Conservation (phyloP, 2,113 vertebrate species). For the Origma solitaria region DNA sequence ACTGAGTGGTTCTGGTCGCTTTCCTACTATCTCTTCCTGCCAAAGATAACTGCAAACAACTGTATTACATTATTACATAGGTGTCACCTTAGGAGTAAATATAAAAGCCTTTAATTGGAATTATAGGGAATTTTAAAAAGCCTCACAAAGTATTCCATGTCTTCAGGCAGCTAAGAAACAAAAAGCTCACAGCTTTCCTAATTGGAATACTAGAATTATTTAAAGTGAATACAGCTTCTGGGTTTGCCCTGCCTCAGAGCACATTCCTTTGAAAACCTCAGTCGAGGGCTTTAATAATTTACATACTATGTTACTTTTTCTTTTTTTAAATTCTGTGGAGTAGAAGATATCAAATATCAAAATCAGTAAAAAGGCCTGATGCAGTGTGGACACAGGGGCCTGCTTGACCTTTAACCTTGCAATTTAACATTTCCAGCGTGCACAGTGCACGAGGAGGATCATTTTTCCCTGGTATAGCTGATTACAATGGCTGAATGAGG, state of each 20-base stretch:
- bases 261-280: conserved; percentile 28
- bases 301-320: neutral
- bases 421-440: neutral
- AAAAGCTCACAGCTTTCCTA: conserved; percentile 19
- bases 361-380: neutral
- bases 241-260: neutral
- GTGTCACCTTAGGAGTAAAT: neutral
- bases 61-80: neutral
- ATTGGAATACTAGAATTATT: conserved; percentile 31
- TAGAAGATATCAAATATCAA: conserved; percentile 1
- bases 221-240: neutral
- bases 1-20: neutral
- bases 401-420: neutral
- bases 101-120: neutral
- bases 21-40: neutral
- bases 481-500: neutral
- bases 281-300: conserved; percentile 24
- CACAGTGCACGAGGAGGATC: neutral
- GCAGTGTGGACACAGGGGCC: neutral
- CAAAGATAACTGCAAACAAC: neutral
- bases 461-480: neutral
- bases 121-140: neutral
- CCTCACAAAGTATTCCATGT: neutral
- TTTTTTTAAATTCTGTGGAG: neutral
- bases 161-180: neutral